phyloP scores from a whole-genome alignment of 2,113 vertebrate species.

The Anhinga rufa region DNA sequence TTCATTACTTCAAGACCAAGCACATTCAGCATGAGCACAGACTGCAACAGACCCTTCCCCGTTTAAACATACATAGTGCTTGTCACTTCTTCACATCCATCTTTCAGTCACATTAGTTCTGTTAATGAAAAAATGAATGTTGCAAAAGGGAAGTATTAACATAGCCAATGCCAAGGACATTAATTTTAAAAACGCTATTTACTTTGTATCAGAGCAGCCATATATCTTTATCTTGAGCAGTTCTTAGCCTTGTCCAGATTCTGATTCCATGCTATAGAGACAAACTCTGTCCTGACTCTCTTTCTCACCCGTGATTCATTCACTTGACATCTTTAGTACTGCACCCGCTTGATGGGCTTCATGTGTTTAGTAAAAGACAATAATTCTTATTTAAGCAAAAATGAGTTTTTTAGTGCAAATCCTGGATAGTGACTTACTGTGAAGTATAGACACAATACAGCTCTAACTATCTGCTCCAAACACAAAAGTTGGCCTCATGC shows the following conservation, averaged over 20 bases:
- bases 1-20: not conserved
- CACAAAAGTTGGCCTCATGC: not conserved
- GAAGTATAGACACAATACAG: not conserved
- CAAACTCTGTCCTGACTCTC: not conserved
- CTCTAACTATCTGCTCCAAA: not conserved
- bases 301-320: constrained; percentile 5
- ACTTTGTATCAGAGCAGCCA: not conserved
- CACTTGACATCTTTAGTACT: not conserved
- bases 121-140: constrained; percentile 59
- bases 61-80: not conserved
- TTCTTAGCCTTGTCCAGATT: not conserved
- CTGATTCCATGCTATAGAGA: not conserved
- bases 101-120: not conserved
- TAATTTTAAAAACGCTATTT: constrained; percentile 47
- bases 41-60: not conserved
- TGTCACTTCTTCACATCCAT: constrained; percentile 10
- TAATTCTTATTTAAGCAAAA: not conserved
- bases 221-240: constrained; percentile 3
- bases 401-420: not conserved
- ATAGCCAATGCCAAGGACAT: not conserved
- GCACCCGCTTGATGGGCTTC: not conserved
- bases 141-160: constrained; percentile 51
- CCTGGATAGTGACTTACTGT: not conserved
- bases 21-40: not conserved
- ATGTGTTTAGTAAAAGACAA: not conserved